Evolutionary conservation across 64 coral and sea anemone species (phyloP), one percentile per base, ranked within the genome.

Genomic region (Porites lutea): DNA sequence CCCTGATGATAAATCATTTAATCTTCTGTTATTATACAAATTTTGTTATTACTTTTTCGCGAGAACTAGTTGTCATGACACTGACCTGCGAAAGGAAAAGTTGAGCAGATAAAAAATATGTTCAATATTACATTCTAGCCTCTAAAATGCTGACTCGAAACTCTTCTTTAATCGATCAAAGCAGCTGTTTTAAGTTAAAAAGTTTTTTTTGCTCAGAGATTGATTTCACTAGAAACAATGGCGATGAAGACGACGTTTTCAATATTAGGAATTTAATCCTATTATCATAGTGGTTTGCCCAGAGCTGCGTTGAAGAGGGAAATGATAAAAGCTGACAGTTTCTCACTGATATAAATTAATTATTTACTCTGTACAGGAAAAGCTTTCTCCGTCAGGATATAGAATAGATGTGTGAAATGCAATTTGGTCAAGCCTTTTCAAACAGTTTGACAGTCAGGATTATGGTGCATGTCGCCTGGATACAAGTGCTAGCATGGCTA

Each of bases 381-480:
- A 11, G 61, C 4, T 84, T 68, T 84, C n/a, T 84, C 46, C 59
- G 46, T 63, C 81, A 84, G 81, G 81, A 84, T 84, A 68, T 68
- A 50, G 61, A 84, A 84, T 51, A 83, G 45, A 67, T 43, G 46
- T 46, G 81, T 51, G 16, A 23, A 13, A 68, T 15, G 43, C 13
- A 82, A 65, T 82, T 82, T 82, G 79, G 0, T n/a, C 60, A 66
- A 57, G 5, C 54, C 5, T 57, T 12, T 7, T 57, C 54, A 57
- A 57, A 57, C 54, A 57, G 7, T 9, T 9, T 57, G 54, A 57
- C 54, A 57, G 54, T 6, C 54, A 57, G 54, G 7, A 57, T 57
- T 37, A 37, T 37, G 27, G 27, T 37, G 27, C 27, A 37, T 37
- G 27, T 37, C 27, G 27, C 27, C 27, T 37, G 27, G 27, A 37